These are phyloP conservation scores for Onchidella celtica DNA, from an alignment of 2,888 invertebrate species.

Conservation along the genomic window DNA sequence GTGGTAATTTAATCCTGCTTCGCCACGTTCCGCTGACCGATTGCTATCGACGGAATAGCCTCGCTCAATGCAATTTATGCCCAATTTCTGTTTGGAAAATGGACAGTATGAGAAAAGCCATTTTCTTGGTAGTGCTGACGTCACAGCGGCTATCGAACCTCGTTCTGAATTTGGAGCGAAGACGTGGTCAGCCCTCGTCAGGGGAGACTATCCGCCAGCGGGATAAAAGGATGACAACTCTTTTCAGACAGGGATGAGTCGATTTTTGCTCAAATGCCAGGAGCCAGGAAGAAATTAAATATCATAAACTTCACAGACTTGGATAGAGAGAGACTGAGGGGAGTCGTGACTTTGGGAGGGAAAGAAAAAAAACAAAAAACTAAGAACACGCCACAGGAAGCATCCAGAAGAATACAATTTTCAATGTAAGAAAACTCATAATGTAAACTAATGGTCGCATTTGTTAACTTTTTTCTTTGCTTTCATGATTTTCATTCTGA, in stretches of 20 bases:
- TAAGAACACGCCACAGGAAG: no score
- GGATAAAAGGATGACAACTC: background rate
- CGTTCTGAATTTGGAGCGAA: background rate
- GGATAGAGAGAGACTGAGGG: no score
- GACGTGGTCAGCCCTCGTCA: background rate
- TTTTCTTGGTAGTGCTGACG: slow-evolving; percentile 33
- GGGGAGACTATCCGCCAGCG: slow-evolving; percentile 7
- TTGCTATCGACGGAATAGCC: slow-evolving; percentile 29
- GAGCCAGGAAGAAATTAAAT: background rate
- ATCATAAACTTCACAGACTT: slow-evolving; percentile 4
- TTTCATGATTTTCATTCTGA: no score
- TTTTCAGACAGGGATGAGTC: background rate
- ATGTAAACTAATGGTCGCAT: no score
- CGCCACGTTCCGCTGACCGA: slow-evolving; percentile 12
- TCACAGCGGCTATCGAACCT: slow-evolving; percentile 41
- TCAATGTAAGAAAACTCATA: no score
- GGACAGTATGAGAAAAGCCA: slow-evolving; percentile 8
- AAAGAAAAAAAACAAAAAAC: no score
- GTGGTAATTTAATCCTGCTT: slow-evolving; percentile 36
- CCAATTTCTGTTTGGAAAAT: slow-evolving; percentile 45
- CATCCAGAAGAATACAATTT: no score
- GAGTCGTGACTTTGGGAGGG: no score
- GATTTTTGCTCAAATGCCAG: slow-evolving; percentile 17
- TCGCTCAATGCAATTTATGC: slow-evolving; percentile 45
- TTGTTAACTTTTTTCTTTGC: no score